Base-by-base conservation (phyloP, 2,797 vertebrate genomes). In the Erpetoichthys calabaricus region DNA sequence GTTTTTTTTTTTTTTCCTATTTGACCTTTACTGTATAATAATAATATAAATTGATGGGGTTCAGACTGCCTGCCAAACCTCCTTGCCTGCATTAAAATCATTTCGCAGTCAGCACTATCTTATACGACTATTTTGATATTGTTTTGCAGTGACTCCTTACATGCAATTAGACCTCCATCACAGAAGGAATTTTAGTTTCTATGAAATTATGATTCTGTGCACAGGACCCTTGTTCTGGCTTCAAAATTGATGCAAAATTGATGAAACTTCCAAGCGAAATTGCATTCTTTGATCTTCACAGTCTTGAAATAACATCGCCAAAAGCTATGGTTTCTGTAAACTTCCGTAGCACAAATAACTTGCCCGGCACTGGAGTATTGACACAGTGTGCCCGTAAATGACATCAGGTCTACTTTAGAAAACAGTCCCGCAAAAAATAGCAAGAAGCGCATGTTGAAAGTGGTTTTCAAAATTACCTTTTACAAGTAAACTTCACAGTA, bases 211-310 rank as follows among this genome's bases (percentile, higher is more conserved):
- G 71, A 84, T 81, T 82, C 74, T 67, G 60, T 68, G 71, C 72
- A 63, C 73, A 74, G 71, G 73, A 66, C 68, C 75, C 66, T 69
- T 69, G 73, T 77, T 79, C 65, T 60, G 72, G 68, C 71, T 82
- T 72, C 75, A 73, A 86, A 86, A 85, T 67, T 70, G 78, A 86
- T 82, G 76, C 78, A 85, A 88, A 90, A 90, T 84, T 86, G 80
- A 87, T 84, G 80, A 84, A 86, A 85, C 79, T 82, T 83, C 77
- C 72, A 76, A 82, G 78, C 71, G 76, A 86, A 85, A 89, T 80
- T 75, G 77, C 74, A 77, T 80, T 87, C 80, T 90, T 88, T 88
- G 86, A 91, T 89, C 84, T 84, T 85, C 74, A 80, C 75, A 78
- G 72, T 77, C 74, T 81, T 74, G 70, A 72, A 82, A 83, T 83